Evolutionary conservation across 2,113 vertebrate genomes (phyloP), one percentile per base, ranked within the genome.

Genomic region (Daphoenositta chrysoptera): DNA sequence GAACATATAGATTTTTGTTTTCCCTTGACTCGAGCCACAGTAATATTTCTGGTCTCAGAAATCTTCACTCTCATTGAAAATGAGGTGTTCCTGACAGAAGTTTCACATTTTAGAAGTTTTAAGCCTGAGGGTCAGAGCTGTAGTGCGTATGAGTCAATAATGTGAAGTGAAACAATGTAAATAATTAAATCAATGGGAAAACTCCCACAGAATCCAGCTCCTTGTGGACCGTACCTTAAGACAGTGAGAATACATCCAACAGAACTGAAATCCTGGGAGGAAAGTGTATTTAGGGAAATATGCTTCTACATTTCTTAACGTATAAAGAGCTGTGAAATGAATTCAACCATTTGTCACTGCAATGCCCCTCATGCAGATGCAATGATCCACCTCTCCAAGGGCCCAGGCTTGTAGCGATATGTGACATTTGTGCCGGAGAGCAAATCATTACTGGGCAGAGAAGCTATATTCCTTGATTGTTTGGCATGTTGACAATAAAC

Each of bases 121-220:
- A 58, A 81, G 71, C 83, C 80, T 18, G 58, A 70, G 72, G 71
- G 64, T 60, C 48, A 87, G 51, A 93, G 42, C 56, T 60, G 53
- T 75, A 81, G 33, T 20, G 60, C 1, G 1, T 66, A 37, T 19
- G 39, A 87, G 78, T 87, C 89, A 87, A 77, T 83, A 97, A 88
- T 6, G 64, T 1, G 1, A 86, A 90, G 66, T 7, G 39, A 93
- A 94, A 69, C 79, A 90, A 88, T 69, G 73, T 65, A 76, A 97
- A 96, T 93, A 93, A 93, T 63, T 2, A 66, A 95, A 92, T 86
- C 58, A 90, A 35, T 51, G 54, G 18, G 26, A 91, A 87, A 69
- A 57, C 30, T 93, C 63, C 28, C 42, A 48, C 10, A 6, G 2
- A 81, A 42, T 47, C 33, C 22, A 61, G 15, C 30, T 86, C 66